These are phyloP conservation scores for Drosophila emarginata DNA, from an alignment of 2,888 invertebrate genomes.

Conservation along the genomic window DNA sequence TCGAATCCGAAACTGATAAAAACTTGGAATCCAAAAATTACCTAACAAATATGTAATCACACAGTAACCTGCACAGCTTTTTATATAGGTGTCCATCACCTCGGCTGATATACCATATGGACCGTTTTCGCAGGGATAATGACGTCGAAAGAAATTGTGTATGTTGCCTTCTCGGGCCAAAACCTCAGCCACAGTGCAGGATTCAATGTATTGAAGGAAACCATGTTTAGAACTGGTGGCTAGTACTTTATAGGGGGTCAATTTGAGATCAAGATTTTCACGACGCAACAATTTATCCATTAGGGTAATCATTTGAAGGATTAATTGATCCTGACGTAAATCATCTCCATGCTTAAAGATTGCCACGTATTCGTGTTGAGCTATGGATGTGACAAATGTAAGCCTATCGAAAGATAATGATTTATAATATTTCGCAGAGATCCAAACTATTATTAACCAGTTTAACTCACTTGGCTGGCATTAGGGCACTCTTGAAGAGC, in stretches of 20 bases:
- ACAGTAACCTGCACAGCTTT: constrained; percentile 98
- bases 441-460: neutral
- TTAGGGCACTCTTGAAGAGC: constrained; percentile 97
- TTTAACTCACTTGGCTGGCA: constrained; percentile 89
- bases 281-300: constrained; percentile 97
- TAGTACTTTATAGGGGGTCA: constrained; percentile 97
- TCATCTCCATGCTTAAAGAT: constrained; percentile 99
- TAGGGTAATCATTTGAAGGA: constrained; percentile 98
- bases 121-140: constrained; percentile 93
- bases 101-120: constrained; percentile 96
- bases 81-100: constrained; percentile 98
- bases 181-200: constrained; percentile 95
- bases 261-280: constrained; percentile 97
- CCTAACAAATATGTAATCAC: constrained; percentile 97
- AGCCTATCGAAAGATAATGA: constrained; percentile 83
- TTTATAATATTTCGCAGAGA: neutral
- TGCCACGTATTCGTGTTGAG: constrained; percentile 91
- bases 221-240: constrained; percentile 98
- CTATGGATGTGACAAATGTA: constrained; percentile 91
- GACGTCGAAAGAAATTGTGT: constrained; percentile 95
- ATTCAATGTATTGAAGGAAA: constrained; percentile 97
- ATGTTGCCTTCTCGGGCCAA: constrained; percentile 93
- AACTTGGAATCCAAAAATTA: constrained; percentile 51
- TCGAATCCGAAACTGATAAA: too few relatives aligned
- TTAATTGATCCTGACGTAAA: constrained; percentile 97